Evolutionary conservation across 2,888 invertebrate species (phyloP), one percentile per base, ranked within the genome.

Genomic region (Dryomyza anilis): DNA sequence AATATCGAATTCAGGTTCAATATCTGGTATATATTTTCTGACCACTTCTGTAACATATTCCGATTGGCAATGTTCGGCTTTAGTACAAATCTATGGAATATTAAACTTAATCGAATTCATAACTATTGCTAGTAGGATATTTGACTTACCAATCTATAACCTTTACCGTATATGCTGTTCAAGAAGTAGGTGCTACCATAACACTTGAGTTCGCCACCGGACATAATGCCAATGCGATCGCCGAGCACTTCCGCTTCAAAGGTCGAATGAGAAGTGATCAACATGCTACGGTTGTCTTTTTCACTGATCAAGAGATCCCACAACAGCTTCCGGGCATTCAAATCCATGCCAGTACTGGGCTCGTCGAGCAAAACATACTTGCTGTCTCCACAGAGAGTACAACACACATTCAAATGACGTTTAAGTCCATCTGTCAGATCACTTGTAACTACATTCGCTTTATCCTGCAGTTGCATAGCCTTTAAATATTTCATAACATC

Each of bases 171-270:
- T 81, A 89, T 89, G 70, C 89, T 89, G 79, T 94, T 94, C 39
- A 95, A 85, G 78, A 89, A 93, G 75, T 88, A 89, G 5, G 91
- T 90, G 0, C 91, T 89, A 6, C 94, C 94, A 67, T 89, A 89
- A 77, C 93, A 93, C 74, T 91, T 90, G 43, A 94, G 83, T 33
- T 87, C 86, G 0, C 94, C 94, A 52, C 87, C 87, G 0, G 92
- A 88, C 91, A 95, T 91, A 67, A 95, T 93, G 19, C 93, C 94
- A 65, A 94, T 91, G 36, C 93, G 85, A 81, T 94, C 94, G 0
- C 93, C 94, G 2, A 94, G 84, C 59, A 90, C 85, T 79, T 94
- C 94, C 0, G 94, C 94, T 81, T 94, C 92, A 73, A 93, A 92
- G 91, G 94, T 93, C 78, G 92, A 93, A 80, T 94, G 92, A 0